Evolutionary conservation across 2,888 invertebrate species (phyloP), one percentile per base, ranked within the genome.

Genomic region (Euproctis similis): DNA sequence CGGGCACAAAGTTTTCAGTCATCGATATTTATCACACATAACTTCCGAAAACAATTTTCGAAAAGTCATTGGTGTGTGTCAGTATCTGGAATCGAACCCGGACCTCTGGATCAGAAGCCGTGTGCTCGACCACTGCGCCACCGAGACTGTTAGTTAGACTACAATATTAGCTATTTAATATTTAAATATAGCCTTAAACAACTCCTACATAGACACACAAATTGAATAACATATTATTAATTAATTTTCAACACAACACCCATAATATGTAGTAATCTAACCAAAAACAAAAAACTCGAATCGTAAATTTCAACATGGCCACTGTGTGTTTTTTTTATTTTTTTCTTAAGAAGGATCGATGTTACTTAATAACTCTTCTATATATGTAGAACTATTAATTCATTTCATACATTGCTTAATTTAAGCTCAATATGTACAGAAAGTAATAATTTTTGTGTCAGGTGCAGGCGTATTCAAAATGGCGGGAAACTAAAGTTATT

Each of bases 361-460:
- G 38, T 48, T 46, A 12, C 41, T 11, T 31, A 47, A 49, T 41
- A 36, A 36, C 36, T 31, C 33, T 26, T 32, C 29, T 28, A 21
- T 18, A 19, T 46, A 27, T 14, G 37, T 29, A 21, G 21, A 7
- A 24, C 28, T 23, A 39, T 42, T 48, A 37, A 40, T 36, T 29
- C 9, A 27, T 28, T 35, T 20, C 30, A 22, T 12, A 16, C 19
- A 11, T 23, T 26, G 18, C 22, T 12, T 12, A 26, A 31, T 8
- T 8, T 12, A 8, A 2, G 2, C 11, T 17, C 8, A 21, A 21
- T 21, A 10, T 10, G 11, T 21, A 10, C 21, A 8, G 21, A 21
- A 21, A 21, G 21, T 21, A 21, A 10, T 6, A 21, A 21, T 10
- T 21, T 10, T 7, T 21, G 10, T 21, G 21, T 21, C 21, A 21